phyloP scores from a whole-genome alignment of 1,140 invertebrate species.

The Augochlora pura region DNA sequence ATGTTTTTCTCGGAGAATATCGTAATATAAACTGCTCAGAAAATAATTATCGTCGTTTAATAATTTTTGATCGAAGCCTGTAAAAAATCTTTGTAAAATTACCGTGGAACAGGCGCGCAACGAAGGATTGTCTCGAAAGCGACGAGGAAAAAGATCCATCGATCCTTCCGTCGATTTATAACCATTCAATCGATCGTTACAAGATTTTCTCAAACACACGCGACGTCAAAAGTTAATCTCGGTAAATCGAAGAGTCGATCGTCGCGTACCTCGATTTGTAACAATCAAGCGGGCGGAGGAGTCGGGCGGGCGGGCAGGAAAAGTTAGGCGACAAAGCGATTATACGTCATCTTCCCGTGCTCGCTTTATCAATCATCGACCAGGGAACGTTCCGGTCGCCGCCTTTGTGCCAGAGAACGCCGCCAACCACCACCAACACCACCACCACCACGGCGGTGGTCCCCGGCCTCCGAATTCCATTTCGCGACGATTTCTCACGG shows the following conservation, averaged over 20 bases:
- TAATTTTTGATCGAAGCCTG: no score
- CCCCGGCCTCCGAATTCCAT: slow-evolving; percentile 9
- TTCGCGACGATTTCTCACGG: slow-evolving; percentile 22
- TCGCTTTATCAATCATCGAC: slow-evolving; percentile 23
- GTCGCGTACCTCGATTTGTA: neutral
- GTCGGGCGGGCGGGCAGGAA: neutral
- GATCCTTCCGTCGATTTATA: neutral
- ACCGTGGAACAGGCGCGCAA: no score
- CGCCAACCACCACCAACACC: no score
- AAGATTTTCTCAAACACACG: neutral
- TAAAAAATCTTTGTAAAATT: no score
- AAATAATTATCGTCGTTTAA: no score
- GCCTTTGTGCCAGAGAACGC: neutral
- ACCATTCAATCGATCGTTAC: neutral
- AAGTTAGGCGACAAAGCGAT: neutral
- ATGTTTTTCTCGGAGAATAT: no score
- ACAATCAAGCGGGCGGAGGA: neutral
- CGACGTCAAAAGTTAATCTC: neutral
- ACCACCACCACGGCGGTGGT: no score
- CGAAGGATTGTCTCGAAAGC: no score
- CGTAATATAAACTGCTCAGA: no score
- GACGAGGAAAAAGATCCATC: no score
- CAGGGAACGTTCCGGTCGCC: neutral
- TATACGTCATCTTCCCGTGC: slow-evolving; percentile 2
- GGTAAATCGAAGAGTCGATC: neutral